Percentiles rank a stretch among this genome's conserved stretches.
Conservation (phyloP, 2,113 vertebrate species). For the Cnemophilus loriae region DNA sequence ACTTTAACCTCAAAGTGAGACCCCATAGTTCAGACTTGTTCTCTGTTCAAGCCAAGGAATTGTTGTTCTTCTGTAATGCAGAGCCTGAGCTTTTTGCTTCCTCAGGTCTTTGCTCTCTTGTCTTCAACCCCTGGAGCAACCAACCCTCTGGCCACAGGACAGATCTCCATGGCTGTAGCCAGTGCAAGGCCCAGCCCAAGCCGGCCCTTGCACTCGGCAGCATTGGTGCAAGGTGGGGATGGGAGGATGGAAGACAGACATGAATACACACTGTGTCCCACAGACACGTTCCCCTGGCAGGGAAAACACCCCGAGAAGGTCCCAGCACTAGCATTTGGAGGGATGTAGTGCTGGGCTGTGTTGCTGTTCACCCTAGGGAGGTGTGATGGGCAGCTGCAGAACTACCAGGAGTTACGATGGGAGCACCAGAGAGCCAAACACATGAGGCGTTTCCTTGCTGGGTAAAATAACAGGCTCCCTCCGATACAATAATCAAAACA, state of each 20-base stretch:
- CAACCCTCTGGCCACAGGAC: neutral
- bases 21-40: neutral
- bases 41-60: neutral
- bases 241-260: neutral
- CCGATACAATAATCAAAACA: neutral
- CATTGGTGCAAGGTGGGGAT: accelerated
- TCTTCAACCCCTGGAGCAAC: neutral
- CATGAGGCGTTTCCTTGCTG: neutral
- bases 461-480: neutral
- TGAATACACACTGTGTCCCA: neutral
- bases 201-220: neutral
- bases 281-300: neutral
- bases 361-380: accelerated
- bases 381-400: neutral
- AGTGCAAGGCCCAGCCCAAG: neutral
- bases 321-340: neutral
- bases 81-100: neutral
- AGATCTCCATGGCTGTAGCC: neutral
- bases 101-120: neutral
- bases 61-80: neutral
- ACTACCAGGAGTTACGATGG: neutral
- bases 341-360: neutral
- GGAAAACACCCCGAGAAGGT: accelerated
- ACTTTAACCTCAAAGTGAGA: neutral
- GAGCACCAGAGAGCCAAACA: neutral